Base-by-base conservation (phyloP, 2,113 vertebrate species). In the Pachypanchax playfairii region DNA sequence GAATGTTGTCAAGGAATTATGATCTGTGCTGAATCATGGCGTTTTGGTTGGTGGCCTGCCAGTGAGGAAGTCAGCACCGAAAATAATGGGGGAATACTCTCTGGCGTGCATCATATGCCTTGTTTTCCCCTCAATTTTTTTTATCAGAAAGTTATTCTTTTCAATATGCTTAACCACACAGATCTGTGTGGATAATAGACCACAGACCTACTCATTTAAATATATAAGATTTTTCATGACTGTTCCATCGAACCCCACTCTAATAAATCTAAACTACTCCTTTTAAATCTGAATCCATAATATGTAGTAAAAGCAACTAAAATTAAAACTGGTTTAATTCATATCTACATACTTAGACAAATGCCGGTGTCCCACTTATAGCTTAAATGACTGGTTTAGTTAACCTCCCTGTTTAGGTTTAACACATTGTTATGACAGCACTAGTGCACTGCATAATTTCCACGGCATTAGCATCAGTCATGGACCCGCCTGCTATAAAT, bases 331-430 rank as follows among this genome's bases (percentile, higher is more conserved):
- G 42, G 22, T 46, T 46, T 73, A 74, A 77, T 83, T 51, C 49
- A 44, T 70, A 73, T 70, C 59, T 51, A 41, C 39, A 54, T 22
- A 77, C 1, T 33, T 60, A 61, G 75, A 84, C 80, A 68, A 84
- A 87, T 82, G 79, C 74, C 88, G 89, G 81, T 80, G 83, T 75
- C 79, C 91, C 90, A 77, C 88, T 92, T 93, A 92, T 85, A 93
- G 89, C 87, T 91, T 92, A 91, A 90, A 94, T 91, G 84, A 90
- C 88, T 91, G 89, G 86, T 92, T 93, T 91, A 92, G 82, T 90
- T 91, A 93, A 93, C 91, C 75, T 87, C 87, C 84, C 80, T 79
- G 83, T 84, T 90, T 80, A 92, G 92, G 87, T 82, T 33, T 85
- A 91, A 91, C 87, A 81, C 84, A 89, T 85, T 88, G 89, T 92